These are phyloP conservation scores for Ophion ellenae DNA, from an alignment of 2,888 invertebrate genomes.

Conservation along the genomic window DNA sequence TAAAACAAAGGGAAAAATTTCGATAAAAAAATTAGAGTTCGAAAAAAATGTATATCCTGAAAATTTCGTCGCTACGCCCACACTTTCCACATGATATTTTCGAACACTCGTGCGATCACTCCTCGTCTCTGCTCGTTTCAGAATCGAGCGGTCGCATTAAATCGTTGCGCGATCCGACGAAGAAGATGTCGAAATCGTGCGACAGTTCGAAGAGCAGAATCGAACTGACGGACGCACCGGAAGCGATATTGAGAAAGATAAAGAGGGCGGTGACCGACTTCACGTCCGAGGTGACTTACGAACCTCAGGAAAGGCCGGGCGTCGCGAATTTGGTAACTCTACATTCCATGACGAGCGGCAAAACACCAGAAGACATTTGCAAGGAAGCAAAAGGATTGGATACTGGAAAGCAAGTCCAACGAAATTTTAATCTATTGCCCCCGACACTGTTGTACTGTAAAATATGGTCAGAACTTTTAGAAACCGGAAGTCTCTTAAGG, in stretches of 20 bases:
- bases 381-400: constrained; percentile 87
- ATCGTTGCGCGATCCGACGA: constrained; percentile 93
- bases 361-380: constrained; percentile 88
- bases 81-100: not conserved
- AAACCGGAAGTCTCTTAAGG: not conserved
- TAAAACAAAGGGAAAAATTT: too few species aligned
- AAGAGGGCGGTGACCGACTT: constrained; percentile 97
- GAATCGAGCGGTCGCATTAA: constrained; percentile 88
- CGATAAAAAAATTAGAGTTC: not conserved
- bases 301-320: constrained; percentile 91
- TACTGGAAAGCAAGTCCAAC: constrained; percentile 88
- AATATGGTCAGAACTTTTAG: not conserved
- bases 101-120: not conserved
- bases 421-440: not conserved
- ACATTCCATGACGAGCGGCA: constrained; percentile 90
- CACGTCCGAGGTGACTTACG: constrained; percentile 92
- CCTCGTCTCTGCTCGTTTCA: constrained; percentile 68
- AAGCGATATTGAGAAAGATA: constrained; percentile 89
- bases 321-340: constrained; percentile 95
- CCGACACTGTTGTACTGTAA: not conserved
- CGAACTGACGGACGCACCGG: constrained; percentile 90
- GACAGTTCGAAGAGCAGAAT: constrained; percentile 91
- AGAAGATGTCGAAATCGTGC: constrained; percentile 99
- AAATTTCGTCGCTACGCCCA: not conserved
- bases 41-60: not conserved